Evolutionary conservation across 1,140 invertebrate genomes (phyloP).

Genomic region (Camponotus floridanus): DNA sequence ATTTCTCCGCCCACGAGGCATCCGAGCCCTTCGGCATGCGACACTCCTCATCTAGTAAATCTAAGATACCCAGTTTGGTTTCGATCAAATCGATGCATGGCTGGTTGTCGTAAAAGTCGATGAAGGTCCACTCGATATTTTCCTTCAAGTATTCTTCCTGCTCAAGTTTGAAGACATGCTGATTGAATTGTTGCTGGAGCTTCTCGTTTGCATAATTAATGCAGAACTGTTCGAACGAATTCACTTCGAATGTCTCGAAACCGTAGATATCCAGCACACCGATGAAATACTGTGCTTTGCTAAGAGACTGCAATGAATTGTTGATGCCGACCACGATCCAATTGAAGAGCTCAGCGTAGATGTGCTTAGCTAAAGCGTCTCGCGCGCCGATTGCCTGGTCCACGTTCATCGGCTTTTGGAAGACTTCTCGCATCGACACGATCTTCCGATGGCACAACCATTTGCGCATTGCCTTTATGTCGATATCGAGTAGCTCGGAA

Average conservation of each 20-base stretch:
- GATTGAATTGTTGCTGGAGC: slow-evolving; percentile 99
- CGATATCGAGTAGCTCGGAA: slow-evolving; percentile 92
- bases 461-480: slow-evolving; percentile 91
- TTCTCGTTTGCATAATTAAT: slow-evolving; percentile 99
- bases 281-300: slow-evolving; percentile 88
- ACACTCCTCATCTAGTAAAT: slow-evolving; percentile 98
- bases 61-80: slow-evolving; percentile 97
- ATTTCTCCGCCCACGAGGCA: slow-evolving; percentile 96
- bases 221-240: slow-evolving; percentile 99
- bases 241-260: slow-evolving; percentile 99
- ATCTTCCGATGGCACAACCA: slow-evolving; percentile 97
- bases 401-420: slow-evolving; percentile 93
- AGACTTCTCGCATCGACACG: slow-evolving; percentile 93
- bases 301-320: slow-evolving; percentile 89
- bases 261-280: slow-evolving; percentile 99
- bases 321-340: slow-evolving; percentile 97
- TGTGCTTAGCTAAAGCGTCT: slow-evolving; percentile 98
- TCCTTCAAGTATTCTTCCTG: slow-evolving; percentile 99
- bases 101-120: slow-evolving; percentile 99
- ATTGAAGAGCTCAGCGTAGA: slow-evolving; percentile 97
- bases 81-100: slow-evolving; percentile 99
- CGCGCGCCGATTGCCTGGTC: slow-evolving; percentile 92
- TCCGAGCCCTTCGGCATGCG: slow-evolving; percentile 98
- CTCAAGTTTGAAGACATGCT: slow-evolving; percentile 99
- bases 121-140: slow-evolving; percentile 99